Conservation (phyloP, 2,888 invertebrate species). For the Spodoptera littoralis region DNA sequence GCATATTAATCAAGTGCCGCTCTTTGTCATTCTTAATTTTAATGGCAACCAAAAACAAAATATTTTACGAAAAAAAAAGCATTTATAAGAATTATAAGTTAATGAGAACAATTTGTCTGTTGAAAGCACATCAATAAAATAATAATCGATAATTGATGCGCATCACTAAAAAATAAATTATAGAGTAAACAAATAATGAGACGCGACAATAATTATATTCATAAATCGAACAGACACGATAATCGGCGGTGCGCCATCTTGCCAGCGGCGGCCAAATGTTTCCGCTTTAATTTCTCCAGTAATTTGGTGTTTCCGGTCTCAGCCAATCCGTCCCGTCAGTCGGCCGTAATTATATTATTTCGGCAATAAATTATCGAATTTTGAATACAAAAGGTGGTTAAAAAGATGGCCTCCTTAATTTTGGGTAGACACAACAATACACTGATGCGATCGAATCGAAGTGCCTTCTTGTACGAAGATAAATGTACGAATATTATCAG, state of each 20-base stretch:
- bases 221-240: constrained; percentile 85
- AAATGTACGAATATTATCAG: constrained; percentile 41
- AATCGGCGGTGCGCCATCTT: constrained; percentile 85
- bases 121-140: constrained; percentile 37
- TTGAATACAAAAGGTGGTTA: constrained; percentile 85
- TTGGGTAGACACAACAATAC: constrained; percentile 77
- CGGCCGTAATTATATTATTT: constrained; percentile 88
- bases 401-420: constrained; percentile 80
- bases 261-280: constrained; percentile 89
- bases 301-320: constrained; percentile 87
- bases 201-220: constrained; percentile 80
- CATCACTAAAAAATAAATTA: constrained; percentile 52
- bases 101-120: constrained; percentile 11
- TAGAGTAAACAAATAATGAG: constrained; percentile 74
- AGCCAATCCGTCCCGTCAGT: constrained; percentile 87
- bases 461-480: constrained; percentile 37
- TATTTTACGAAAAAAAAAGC: constrained; percentile 6
- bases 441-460: constrained; percentile 58
- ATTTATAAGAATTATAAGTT: constrained; percentile 10
- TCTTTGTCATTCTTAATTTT: constrained; percentile 33
- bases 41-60: constrained; percentile 29
- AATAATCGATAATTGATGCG: constrained; percentile 40
- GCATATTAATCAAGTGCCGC: constrained; percentile 48
- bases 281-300: constrained; percentile 89
- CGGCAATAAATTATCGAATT: constrained; percentile 89